Base-by-base conservation (phyloP, 1,140 invertebrate genomes). In the Camponotus floridanus region DNA sequence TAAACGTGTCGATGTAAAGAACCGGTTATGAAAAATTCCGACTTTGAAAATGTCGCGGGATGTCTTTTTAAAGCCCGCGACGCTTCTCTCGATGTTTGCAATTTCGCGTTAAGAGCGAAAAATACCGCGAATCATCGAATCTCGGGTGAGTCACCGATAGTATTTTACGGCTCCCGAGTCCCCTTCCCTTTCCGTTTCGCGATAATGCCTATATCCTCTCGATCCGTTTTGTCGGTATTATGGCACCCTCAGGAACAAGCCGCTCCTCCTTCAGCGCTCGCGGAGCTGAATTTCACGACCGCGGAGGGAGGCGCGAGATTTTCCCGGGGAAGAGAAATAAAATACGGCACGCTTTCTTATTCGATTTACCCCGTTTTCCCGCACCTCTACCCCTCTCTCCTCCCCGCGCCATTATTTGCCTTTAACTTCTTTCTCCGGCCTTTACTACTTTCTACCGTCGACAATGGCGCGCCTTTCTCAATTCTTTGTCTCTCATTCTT, bases 371-470 rank as follows among this genome's bases (percentile, higher is more conserved):
- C 55, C 81, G 61, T 31, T 15, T 4, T 26, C 62, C 26, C 68
- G 68, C 26, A 51, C 62, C 33, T 48, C n/a, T 26, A 26, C 26
- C 26, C 79, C 67, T n/a, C n/a, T n/a, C n/a, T n/a, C n/a, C n/a
- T n/a, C n/a, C 61, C 74, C 68, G 9, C 68, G 87, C 74, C 87
- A 71, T 89, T 89, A 89, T 89, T 89, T 89, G 88, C 88, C 85
- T 89, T 89, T 88, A 86, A 59, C 68, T 85, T 67, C 62, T 79
- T 62, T 83, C 59, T 68, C 13, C 62, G 48, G 74, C 36, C 31
- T 65, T 76, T 55, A 74, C 79, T 83, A 74, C 76, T 86, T 64
- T 88, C 88, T 36, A 67, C 85, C 83, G 57, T 67, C 57, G 36
- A 68, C 88, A 88, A 88, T 76, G 33, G 81, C 39, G 26, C 71